Percentiles rank a stretch among this genome's conserved stretches.
Evolutionary conservation across 2,113 vertebrate species (phyloP).

Genomic region (Emydocephalus ijimae): DNA sequence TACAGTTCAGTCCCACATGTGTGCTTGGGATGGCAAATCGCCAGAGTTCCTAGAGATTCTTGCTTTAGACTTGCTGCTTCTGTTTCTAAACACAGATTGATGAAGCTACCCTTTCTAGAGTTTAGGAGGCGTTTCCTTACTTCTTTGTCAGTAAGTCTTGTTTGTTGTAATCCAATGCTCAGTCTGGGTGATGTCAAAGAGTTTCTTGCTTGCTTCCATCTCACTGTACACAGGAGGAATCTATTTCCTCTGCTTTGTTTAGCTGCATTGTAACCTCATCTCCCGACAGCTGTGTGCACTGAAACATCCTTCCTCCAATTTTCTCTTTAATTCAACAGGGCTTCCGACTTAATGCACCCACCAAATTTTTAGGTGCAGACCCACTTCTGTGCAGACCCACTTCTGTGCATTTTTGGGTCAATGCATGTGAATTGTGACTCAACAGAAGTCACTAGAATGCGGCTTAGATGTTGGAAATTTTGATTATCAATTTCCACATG

Average conservation of each 20-base stretch:
- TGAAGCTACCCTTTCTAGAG: conserved; percentile 69
- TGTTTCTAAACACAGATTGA: conserved; percentile 53
- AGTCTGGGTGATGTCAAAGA: conserved; percentile 73
- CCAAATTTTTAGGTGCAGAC: background rate
- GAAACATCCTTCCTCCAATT: conserved; percentile 66
- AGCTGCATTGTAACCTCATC: conserved; percentile 62
- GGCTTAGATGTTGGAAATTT: background rate
- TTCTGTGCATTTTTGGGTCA: background rate
- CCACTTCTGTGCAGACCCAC: background rate
- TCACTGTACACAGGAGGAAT: conserved; percentile 60
- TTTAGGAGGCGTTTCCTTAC: conserved; percentile 73
- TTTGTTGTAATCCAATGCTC: conserved; percentile 73
- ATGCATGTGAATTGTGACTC: background rate
- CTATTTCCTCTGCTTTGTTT: conserved; percentile 63
- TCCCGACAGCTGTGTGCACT: conserved; percentile 48
- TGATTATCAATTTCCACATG: background rate
- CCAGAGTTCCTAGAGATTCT: conserved; percentile 7
- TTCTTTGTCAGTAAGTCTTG: conserved; percentile 63
- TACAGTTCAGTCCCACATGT: background rate
- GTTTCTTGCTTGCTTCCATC: conserved; percentile 65
- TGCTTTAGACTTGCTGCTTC: conserved; percentile 46
- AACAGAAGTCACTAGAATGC: too few relatives aligned
- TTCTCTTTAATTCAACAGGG: conserved; percentile 39
- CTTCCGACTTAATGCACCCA: conserved; percentile 39
- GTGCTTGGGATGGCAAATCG: conserved; percentile 9